Evolutionary conservation across 2,888 invertebrate species (phyloP), one percentile per base, ranked within the genome.

Genomic region (Xestobium rufovillosum): DNA sequence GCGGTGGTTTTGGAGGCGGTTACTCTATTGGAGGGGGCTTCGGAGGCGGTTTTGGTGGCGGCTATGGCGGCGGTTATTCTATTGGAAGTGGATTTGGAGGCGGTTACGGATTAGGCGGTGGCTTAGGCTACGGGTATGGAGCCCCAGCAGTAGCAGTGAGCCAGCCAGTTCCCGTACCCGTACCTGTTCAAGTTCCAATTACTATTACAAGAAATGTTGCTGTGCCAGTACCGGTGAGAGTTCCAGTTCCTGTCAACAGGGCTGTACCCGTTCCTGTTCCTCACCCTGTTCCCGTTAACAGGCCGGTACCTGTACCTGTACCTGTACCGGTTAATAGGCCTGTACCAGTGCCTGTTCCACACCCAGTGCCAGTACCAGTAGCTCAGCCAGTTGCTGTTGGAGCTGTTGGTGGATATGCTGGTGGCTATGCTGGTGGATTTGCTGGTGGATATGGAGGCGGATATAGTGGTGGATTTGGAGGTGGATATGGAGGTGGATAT

Each of bases 321-420:
- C 41, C 77, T 0, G 71, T 76, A 11, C 60, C 70, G 28, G 74
- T 80, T 0, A 61, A 63, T 31, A 53, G 57, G 31, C 57, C 56
- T 31, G 53, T 60, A 12, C 55, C 57, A 9, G 51, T 57, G 1
- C 47, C 49, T 8, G 58, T 61, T 11, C 53, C 57, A 4, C 51
- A 55, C 28, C 56, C 60, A n/a, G 49, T 53, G 8, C 53, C 57
- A 2, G 56, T 59, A 9, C 47, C 53, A 12, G 49, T 57, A 11
- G 48, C 49, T 14, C 42, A 45, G 12, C 50, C 53, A 4, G 55
- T 57, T 9, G 54, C 13, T 12, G 36, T 35, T 16, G 19, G 27
- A 11, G 39, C 14, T n/a, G 41, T 38, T 6, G 31, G 15, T 26
- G 48, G 43, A 23, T 10, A 47, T 26, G 48, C 44, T 9, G 38